Conservation (phyloP, 2,797 vertebrate genomes). For the Lepidocolaptes lacrymiger region DNA sequence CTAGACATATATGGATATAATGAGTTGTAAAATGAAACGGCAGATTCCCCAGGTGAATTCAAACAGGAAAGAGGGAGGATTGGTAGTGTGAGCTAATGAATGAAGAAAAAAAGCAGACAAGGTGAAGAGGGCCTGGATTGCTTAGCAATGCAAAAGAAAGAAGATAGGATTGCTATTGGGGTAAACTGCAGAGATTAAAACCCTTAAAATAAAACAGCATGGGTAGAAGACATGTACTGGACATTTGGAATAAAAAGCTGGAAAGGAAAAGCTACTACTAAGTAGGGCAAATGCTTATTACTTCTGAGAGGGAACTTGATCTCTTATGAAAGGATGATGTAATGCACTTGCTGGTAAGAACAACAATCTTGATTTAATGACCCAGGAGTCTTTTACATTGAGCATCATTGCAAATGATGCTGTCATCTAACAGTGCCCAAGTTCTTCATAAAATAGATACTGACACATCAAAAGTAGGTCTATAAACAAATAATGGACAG, state of each 20-base stretch:
- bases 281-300: not conserved
- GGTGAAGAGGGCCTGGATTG: not conserved
- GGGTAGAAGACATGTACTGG: not conserved
- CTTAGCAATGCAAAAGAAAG: not conserved
- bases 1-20: not conserved
- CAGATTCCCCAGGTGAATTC: constrained; percentile 11
- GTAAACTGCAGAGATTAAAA: not conserved
- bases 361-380: not conserved
- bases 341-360: not conserved
- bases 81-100: not conserved
- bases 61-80: not conserved
- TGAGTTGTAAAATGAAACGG: not conserved
- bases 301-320: not conserved
- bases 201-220: not conserved
- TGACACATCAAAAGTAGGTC: not conserved
- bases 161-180: not conserved
- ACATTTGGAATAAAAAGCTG: not conserved
- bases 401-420: not conserved
- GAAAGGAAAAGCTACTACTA: not conserved
- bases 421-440: not conserved
- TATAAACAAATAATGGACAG: not conserved
- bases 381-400: not conserved
- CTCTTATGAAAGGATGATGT: not conserved
- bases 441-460: not conserved
- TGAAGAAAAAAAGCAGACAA: not conserved